Base-by-base conservation (phyloP, 1,140 invertebrate genomes). In the Bombus huntii region DNA sequence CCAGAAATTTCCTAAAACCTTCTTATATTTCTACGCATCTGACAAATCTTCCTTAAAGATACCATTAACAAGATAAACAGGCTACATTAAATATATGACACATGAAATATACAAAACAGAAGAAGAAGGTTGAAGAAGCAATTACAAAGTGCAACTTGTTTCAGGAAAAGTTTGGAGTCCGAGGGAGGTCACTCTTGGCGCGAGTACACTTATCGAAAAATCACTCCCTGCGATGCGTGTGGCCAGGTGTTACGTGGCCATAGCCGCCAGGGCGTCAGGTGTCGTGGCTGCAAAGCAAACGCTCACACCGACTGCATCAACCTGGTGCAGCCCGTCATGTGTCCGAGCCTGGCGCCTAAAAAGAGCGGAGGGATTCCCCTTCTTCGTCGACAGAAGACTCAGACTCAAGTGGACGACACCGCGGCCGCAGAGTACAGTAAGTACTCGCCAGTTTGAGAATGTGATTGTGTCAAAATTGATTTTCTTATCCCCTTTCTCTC, bases 151-250 rank as follows among this genome's bases (percentile, higher is more conserved):
- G 10, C 8, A n/a, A 18, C 57, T 22, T 25, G 2, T 57, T 71
- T 0, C 74, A 98, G 97, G 96, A 97, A 97, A 95, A 98, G 97
- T 93, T 97, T 97, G 87, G 96, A 96, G 83, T 96, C 96, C 44
- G 96, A 96, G 83, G 95, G 95, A 44, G 96, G 96, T 62, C 98
- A 99, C 94, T 97, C 97, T 89, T 98, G 98, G 95, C 97, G 98
- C 94, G 98, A 99, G 94, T 98, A 99, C 94, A 99, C 98, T 4
- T 99, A 99, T 94, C 98, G 98, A 95, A 99, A 99, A 95, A 98
- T 99, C 89, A 98, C 98, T 28, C 98, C 98, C 12, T 99, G 98
- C 94, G 98, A 99, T 95, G 97, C 98, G 79, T 99, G 98, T 94
- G 98, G 98, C 57, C 98, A 99, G 96, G 98, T 99, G 66, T 95